These are phyloP conservation scores for Pionites leucogaster DNA, from an alignment of 2,113 vertebrate genomes.

Conservation along the genomic window DNA sequence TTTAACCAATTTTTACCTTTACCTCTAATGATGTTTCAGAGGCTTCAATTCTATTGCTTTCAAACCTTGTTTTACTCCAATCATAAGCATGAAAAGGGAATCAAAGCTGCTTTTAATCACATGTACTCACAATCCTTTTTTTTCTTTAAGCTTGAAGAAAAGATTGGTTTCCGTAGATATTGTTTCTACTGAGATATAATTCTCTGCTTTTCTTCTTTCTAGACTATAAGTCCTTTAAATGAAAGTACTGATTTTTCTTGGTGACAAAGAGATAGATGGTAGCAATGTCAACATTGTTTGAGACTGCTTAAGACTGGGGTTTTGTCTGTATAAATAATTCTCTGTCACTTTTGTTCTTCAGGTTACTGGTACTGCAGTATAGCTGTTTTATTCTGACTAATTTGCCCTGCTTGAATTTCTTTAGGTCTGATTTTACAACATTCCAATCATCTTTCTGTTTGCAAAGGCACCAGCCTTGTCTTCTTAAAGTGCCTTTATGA, in stretches of 20 bases:
- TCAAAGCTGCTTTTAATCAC: not conserved
- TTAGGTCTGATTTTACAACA: not conserved
- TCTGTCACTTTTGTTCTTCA: slow-evolving; percentile 59
- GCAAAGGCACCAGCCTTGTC: not conserved
- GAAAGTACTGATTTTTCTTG: slow-evolving; percentile 27
- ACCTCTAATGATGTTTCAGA: not conserved
- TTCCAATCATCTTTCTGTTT: slow-evolving; percentile 6
- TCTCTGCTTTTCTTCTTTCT: not conserved
- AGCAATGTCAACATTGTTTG: slow-evolving; percentile 51
- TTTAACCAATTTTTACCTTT: not conserved
- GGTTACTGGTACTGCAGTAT: slow-evolving; percentile 47
- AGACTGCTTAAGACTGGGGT: slow-evolving; percentile 17
- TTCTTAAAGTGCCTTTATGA: slow-evolving; percentile 22
- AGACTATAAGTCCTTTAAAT: not conserved
- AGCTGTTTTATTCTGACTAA: not conserved
- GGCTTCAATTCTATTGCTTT: not conserved
- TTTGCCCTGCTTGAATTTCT: not conserved
- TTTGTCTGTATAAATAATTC: slow-evolving; percentile 63
- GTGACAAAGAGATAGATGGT: slow-evolving; percentile 25
- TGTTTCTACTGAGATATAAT: not conserved
- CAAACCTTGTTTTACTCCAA: not conserved
- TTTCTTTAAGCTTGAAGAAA: not conserved
- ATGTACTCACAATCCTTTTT: not conserved
- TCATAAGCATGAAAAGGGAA: not conserved
- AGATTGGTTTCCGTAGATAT: not conserved